Evolutionary conservation across 2,888 invertebrate species (phyloP).

Genomic region (Dicycla oo): DNA sequence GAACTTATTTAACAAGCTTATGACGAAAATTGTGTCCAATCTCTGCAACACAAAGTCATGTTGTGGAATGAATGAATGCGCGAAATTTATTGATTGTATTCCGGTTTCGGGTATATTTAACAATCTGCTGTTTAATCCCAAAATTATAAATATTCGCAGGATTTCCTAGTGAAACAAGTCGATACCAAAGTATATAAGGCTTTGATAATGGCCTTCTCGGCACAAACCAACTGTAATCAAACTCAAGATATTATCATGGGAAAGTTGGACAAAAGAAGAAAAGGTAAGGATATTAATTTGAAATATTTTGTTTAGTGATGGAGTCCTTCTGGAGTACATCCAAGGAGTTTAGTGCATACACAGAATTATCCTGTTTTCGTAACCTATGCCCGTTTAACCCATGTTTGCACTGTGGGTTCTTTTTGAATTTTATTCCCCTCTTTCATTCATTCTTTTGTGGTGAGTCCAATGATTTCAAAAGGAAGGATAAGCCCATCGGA

Average conservation of each 20-base stretch:
- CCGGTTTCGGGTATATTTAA: neutral
- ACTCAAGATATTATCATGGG: constrained; percentile 98
- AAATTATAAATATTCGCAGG: constrained; percentile 83
- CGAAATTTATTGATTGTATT: neutral
- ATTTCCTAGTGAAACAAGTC: constrained; percentile 95
- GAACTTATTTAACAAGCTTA: neutral
- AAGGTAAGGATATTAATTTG: constrained; percentile 88
- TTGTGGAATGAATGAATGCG: neutral
- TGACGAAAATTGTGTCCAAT: neutral
- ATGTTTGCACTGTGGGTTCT: neutral
- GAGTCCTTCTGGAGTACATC: neutral
- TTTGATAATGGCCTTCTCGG: constrained; percentile 97
- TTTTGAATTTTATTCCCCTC: neutral
- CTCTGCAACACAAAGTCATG: neutral
- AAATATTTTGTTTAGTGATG: too few relatives aligned
- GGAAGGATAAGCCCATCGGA: too few relatives aligned
- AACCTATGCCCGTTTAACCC: too few relatives aligned
- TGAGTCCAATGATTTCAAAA: too few relatives aligned
- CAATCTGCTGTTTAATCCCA: neutral
- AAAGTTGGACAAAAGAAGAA: constrained; percentile 97
- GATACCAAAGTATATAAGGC: constrained; percentile 95
- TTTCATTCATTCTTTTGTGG: neutral
- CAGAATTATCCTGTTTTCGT: neutral
- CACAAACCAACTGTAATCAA: constrained; percentile 97
- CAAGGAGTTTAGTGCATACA: neutral